Conservation (phyloP, 2,797 vertebrate genomes). For the Aselliscus stoliczkanus region DNA sequence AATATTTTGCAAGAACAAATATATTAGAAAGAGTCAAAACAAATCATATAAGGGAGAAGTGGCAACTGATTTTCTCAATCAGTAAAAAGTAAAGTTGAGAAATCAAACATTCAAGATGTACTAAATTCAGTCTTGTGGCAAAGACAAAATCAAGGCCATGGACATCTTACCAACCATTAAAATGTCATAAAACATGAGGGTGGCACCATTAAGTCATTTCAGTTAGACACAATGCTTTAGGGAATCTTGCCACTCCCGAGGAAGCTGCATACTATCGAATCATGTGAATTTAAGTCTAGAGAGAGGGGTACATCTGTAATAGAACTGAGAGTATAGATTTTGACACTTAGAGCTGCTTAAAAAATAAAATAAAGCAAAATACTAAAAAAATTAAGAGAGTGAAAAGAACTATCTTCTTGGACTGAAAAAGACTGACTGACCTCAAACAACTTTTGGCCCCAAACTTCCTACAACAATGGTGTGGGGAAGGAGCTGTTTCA, state of each 20-base stretch:
- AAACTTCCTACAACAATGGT: background rate
- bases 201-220: background rate
- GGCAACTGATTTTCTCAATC: background rate
- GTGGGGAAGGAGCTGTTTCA: background rate
- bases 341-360: too few relatives aligned
- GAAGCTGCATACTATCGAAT: background rate
- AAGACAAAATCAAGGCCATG: background rate
- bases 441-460: background rate
- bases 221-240: background rate
- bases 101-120: background rate
- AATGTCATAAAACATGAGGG: background rate
- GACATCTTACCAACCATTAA: background rate
- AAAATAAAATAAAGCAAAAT: background rate
- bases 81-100: background rate
- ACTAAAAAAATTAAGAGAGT: background rate
- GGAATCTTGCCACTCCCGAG: background rate
- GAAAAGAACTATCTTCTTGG: background rate
- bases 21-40: background rate
- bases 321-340: background rate
- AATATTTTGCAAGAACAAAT: too few relatives aligned
- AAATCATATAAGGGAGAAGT: background rate
- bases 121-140: background rate
- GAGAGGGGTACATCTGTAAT: background rate
- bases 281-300: background rate
- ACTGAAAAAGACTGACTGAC: background rate